phyloP scores from a whole-genome alignment of 2,797 vertebrate genomes.

The Halcyon badia region DNA sequence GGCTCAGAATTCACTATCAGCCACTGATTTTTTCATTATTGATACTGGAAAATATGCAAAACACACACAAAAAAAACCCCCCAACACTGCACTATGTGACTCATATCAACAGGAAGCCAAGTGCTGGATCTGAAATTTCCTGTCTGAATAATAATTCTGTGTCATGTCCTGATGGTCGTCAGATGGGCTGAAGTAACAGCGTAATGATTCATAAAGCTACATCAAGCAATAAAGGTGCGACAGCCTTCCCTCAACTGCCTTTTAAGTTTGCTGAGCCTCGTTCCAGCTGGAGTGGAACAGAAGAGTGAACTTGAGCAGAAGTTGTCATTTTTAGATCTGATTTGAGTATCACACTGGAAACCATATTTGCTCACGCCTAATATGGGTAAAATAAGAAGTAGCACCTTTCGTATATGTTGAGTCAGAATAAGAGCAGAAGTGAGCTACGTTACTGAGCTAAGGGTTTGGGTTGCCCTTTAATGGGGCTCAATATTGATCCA shows the following conservation, averaged over 20 bases:
- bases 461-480: neutral
- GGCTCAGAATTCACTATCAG: neutral
- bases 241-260: neutral
- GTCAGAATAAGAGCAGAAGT: neutral
- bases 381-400: neutral
- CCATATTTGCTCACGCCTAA: neutral
- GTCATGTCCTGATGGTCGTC: neutral
- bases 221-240: neutral
- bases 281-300: neutral
- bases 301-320: neutral
- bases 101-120: neutral
- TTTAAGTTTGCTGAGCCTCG: constrained; percentile 1
- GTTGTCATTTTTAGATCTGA: neutral
- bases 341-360: accelerated
- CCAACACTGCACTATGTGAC: neutral
- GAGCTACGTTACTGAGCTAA: neutral
- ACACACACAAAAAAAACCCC: neutral
- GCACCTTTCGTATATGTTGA: neutral
- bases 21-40: neutral
- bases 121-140: neutral
- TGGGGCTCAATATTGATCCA: neutral
- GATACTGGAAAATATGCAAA: neutral
- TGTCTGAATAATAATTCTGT: neutral
- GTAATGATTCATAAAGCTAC: neutral
- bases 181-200: neutral